Base-by-base conservation (phyloP, 92 coral and sea anemone species). In the Hydrozoanthus gracilis region DNA sequence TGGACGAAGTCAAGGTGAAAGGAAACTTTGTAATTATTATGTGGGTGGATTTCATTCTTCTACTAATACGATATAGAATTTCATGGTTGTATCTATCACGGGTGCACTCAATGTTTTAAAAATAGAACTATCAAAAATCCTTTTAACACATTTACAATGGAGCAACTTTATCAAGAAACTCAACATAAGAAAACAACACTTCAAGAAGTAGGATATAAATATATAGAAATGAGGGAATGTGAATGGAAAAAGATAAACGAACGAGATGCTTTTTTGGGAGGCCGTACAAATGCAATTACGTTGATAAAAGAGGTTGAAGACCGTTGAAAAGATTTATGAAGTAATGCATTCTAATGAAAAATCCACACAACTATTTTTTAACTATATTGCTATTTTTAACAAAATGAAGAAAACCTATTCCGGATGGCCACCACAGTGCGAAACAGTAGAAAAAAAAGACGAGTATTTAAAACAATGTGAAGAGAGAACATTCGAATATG, bases 211-310 rank as follows among this genome's bases (percentile, higher is more conserved):
- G n/a, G n/a, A n/a, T n/a, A n/a, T n/a, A n/a, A n/a, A n/a, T n/a
- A n/a, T n/a, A n/a, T n/a, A n/a, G n/a, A n/a, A n/a, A 74, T 74
- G 62, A 49, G 79, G 79, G 79, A 74, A 52, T 74, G 79, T 27
- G 79, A 46, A 12, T 74, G 79, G 79, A 75, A 15, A 6, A 6
- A 18, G 7, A 44, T 9, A 54, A 9, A 69, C 5, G 74, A 69
- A 69, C 44, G 75, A 45, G 27, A 76, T 11, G 77, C 70, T 16
- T 84, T 71, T 16, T 75, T 35, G 83, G n/a, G n/a, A n/a, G n/a
- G n/a, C n/a, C n/a, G n/a, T n/a, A n/a, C n/a, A n/a, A n/a, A n/a
- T n/a, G n/a, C 90, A 3, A 48, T 86, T 11, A 8, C 48, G n/a
- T n/a, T n/a, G n/a, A n/a, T n/a, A n/a, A n/a, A n/a, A n/a, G n/a